A percentile compares a stretch with the other conserved stretches of the same genome.
phyloP scores from a whole-genome alignment of 2,113 vertebrate genomes.

The Bubalus kerabau region DNA sequence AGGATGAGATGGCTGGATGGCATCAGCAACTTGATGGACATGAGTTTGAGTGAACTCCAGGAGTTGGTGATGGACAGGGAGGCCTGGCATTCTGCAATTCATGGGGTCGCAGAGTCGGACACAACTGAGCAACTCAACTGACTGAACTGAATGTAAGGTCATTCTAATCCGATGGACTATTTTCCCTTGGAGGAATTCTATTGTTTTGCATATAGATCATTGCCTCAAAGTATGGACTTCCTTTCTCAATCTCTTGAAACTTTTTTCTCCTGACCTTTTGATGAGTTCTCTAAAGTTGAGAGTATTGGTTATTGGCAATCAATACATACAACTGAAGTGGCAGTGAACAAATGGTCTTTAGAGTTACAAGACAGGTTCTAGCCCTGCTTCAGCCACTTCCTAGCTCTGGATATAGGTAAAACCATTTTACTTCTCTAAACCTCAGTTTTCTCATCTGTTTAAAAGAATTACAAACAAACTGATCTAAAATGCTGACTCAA shows the following conservation, averaged over 20 bases:
- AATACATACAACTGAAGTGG: background rate
- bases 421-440: background rate
- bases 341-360: background rate
- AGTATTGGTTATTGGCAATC: background rate
- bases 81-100: too few species aligned
- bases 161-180: background rate
- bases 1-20: too few species aligned
- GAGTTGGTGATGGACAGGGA: too few species aligned
- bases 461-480: background rate
- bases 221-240: background rate
- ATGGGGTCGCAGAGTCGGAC: too few species aligned
- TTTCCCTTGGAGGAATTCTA: background rate
- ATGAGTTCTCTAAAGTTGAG: background rate
- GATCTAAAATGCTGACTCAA: background rate
- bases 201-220: background rate
- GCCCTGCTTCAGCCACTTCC: background rate
- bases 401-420: background rate
- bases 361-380: background rate
- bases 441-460: background rate
- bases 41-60: too few species aligned
- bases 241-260: background rate
- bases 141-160: background rate
- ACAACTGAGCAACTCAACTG: too few species aligned
- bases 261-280: background rate
- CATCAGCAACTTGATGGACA: too few species aligned